A percentile compares a stretch with the other conserved stretches of the same genome.
phyloP scores from a whole-genome alignment of 2,888 invertebrate species.

The Campoletis raptor region DNA sequence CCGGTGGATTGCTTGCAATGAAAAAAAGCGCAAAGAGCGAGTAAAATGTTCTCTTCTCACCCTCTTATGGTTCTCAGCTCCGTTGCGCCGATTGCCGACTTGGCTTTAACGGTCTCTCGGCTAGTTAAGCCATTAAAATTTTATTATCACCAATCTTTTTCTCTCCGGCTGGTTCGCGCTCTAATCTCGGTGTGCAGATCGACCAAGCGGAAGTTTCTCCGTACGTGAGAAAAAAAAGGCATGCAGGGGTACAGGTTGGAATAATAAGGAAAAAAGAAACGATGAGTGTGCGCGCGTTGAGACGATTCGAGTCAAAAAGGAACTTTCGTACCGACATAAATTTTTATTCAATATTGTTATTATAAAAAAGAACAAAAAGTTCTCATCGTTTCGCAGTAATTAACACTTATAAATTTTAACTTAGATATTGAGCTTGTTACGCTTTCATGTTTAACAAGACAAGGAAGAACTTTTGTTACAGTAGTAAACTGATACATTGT shows the following conservation, averaged over 20 bases:
- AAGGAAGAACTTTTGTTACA: background rate
- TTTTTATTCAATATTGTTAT: conserved; percentile 33
- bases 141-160: conserved; percentile 77
- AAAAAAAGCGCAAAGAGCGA: conserved; percentile 53
- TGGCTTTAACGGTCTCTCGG: conserved; percentile 67
- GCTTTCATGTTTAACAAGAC: background rate
- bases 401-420: background rate
- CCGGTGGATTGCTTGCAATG: conserved; percentile 44
- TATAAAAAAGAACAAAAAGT: conserved; percentile 26
- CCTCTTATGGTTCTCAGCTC: conserved; percentile 61
- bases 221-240: conserved; percentile 39
- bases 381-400: background rate
- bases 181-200: conserved; percentile 58
- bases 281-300: conserved; percentile 14
- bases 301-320: conserved; percentile 27
- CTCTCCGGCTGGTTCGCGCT: conserved; percentile 51
- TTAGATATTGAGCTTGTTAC: background rate
- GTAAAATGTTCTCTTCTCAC: conserved; percentile 66
- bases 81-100: conserved; percentile 70
- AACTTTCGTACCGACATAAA: conserved; percentile 14
- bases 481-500: background rate
- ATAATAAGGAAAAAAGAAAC: conserved; percentile 52
- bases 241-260: conserved; percentile 5
- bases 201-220: conserved; percentile 57
- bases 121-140: conserved; percentile 79